Conservation (phyloP, 2,888 invertebrate species). For the Tridacna gigas region DNA sequence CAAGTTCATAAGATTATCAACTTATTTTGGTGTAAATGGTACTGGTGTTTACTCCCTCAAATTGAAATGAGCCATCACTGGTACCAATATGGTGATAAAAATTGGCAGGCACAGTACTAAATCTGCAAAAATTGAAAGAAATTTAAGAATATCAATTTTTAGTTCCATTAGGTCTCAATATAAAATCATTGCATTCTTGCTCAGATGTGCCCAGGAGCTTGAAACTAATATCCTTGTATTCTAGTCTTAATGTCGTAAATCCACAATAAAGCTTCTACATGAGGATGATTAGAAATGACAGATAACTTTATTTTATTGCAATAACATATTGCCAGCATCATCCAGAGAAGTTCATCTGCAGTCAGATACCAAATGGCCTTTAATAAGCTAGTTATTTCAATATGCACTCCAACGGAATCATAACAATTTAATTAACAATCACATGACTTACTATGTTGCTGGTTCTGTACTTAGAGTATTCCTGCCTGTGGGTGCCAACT, state of each 20-base stretch:
- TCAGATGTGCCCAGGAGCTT: conserved; percentile 2
- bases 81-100: neutral
- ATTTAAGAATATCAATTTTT: conserved; percentile 1
- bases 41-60: too few species aligned
- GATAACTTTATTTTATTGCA: conserved; percentile 5
- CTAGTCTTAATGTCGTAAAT: conserved; percentile 18
- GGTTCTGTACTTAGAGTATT: too few species aligned
- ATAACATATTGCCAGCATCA: neutral
- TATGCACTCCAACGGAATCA: too few species aligned
- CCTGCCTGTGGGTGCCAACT: too few species aligned
- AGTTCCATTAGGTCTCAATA: conserved; percentile 15
- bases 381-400: too few species aligned
- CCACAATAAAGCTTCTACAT: conserved; percentile 6
- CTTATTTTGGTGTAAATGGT: too few species aligned
- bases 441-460: too few species aligned
- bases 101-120: neutral
- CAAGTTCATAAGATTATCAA: too few species aligned
- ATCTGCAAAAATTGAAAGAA: neutral
- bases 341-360: too few species aligned
- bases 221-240: conserved; percentile 18
- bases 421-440: too few species aligned
- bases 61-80: too few species aligned
- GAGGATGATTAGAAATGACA: conserved; percentile 17
- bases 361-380: too few species aligned
- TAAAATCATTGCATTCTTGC: conserved; percentile 16